Evolutionary conservation across 2,888 invertebrate genomes (phyloP), one percentile per base, ranked within the genome.

Genomic region (Rotaria socialis): DNA sequence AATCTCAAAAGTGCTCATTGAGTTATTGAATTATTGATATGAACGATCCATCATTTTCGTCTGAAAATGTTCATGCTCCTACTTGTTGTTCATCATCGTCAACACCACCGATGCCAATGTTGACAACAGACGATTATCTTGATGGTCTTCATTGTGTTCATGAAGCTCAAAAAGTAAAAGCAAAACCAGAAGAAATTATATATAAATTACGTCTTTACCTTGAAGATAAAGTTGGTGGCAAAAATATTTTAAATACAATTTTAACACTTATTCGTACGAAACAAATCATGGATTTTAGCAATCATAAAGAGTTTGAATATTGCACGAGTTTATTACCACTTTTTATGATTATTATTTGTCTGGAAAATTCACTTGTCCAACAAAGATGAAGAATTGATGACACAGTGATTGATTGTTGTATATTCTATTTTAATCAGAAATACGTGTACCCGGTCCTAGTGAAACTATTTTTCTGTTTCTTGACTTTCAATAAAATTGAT

Each of bases 281-380:
- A 43, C 24, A 80, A 47, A n/a, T 80, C 6, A 14, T 47, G 22
- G 47, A 80, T 80, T 80, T 80, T 47, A 80, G 47, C 47, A 80
- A 80, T 67, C 67, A 67, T 80, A 80, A 43, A 43, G 80, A 80
- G n/a, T 80, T 47, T 80, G 80, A 80, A 80, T 80, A 80, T 80
- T 43, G 43, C n/a, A 43, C 43, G 0, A 80, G 80, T 80, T 47
- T 80, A 43, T n/a, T 80, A 47, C 80, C 80, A 80, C 80, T 80
- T 43, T 47, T 80, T 14, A 80, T 80, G 80, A 8, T 47, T 11
- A 47, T 80, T 80, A 47, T 80, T 11, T 80, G 80, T 47, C 19
- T 80, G 19, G 80, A 80, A 80, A 80, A 80, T 47, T 80, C 80
- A 47, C 67, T 67, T 35, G 6, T 19, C 35, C 35, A 67, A 67